Evolutionary conservation across 1,140 invertebrate species (phyloP).

Genomic region (Capitella teleta): DNA sequence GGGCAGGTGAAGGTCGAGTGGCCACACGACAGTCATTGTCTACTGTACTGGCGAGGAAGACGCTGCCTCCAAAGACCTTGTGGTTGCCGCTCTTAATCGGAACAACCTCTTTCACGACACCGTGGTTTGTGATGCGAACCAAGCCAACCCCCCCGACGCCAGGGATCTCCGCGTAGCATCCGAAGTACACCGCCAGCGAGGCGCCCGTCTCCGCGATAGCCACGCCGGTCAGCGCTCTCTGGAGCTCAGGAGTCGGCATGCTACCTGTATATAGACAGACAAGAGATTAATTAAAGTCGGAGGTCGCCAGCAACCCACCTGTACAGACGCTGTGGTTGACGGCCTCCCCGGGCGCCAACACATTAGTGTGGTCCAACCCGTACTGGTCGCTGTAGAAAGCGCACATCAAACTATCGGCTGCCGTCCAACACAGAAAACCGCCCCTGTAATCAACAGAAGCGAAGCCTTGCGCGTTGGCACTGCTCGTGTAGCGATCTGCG

Average conservation of each 20-base stretch:
- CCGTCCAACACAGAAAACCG: conserved; percentile 2
- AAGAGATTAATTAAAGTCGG: background rate
- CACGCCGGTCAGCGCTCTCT: background rate
- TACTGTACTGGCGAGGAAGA: too few relatives aligned
- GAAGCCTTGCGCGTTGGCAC: background rate
- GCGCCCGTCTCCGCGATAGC: background rate
- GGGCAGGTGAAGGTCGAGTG: too few relatives aligned
- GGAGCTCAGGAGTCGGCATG: background rate
- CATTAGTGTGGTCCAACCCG: background rate
- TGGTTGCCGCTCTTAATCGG: background rate
- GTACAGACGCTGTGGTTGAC: conserved; percentile 1
- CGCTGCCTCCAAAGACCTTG: background rate
- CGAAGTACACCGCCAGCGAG: conserved; percentile 1
- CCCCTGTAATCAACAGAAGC: background rate
- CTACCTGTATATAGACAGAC: background rate
- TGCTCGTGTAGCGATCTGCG: background rate
- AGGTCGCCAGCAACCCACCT: background rate
- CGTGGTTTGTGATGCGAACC: background rate
- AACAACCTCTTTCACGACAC: background rate
- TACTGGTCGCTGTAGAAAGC: background rate
- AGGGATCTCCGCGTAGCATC: conserved; percentile 4
- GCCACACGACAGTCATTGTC: too few relatives aligned
- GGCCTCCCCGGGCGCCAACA: background rate
- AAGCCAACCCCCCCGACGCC: conserved; percentile 1
- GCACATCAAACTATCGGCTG: background rate